These are phyloP conservation scores for Fulica atra DNA, from an alignment of 2,113 vertebrate species.

Conservation along the genomic window DNA sequence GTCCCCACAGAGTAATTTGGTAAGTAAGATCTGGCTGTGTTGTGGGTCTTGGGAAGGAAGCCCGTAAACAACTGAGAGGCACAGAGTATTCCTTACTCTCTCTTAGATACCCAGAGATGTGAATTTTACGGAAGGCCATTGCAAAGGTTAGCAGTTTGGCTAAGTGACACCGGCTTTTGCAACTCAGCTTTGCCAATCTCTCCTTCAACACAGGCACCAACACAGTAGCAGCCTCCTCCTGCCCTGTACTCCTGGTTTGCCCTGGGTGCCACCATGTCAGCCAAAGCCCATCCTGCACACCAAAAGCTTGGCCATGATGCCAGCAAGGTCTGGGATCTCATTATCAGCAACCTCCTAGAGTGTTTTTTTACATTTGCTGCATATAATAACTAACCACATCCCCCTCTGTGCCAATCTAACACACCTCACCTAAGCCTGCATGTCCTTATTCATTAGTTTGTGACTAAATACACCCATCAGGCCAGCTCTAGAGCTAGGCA, in stretches of 20 bases:
- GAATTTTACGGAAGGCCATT: neutral
- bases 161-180: accelerated
- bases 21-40: neutral
- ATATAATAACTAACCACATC: neutral
- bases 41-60: accelerated
- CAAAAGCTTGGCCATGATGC: neutral
- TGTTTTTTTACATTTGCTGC: neutral
- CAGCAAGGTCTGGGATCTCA: neutral
- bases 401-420: neutral
- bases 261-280: accelerated
- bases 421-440: neutral
- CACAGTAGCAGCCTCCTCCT: neutral
- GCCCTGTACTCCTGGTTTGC: accelerated
- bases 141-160: neutral
- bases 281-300: accelerated
- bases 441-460: neutral
- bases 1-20: neutral
- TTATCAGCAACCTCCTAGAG: neutral
- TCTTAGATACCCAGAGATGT: neutral
- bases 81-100: accelerated
- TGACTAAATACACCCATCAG: neutral
- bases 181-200: neutral
- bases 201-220: too few relatives aligned
- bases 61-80: accelerated
- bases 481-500: neutral